Evolutionary conservation across 2,888 invertebrate species (phyloP).

Genomic region (Minunthozetes semirufus): DNA sequence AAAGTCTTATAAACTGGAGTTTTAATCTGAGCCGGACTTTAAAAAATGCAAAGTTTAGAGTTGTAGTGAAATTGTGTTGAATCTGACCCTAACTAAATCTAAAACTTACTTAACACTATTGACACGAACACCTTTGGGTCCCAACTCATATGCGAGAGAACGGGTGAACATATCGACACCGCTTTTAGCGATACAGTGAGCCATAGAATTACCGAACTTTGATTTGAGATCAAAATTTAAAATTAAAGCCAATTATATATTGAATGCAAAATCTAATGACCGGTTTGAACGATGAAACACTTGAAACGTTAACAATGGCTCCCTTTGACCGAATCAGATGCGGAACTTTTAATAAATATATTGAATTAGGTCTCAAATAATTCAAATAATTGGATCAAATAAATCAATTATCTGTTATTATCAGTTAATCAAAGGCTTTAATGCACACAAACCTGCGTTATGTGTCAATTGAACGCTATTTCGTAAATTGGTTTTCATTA

Average conservation of each 20-base stretch:
- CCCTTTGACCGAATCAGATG: constrained; percentile 13
- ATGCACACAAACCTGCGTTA: constrained; percentile 5
- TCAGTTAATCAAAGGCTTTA: not conserved
- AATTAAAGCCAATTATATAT: not conserved
- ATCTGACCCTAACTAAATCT: not conserved
- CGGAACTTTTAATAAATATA: not conserved
- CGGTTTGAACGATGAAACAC: constrained; percentile 26
- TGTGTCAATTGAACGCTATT: constrained; percentile 7
- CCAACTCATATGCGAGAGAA: constrained; percentile 2
- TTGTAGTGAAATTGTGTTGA: not conserved
- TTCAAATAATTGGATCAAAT: not conserved
- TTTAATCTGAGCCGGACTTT: constrained; percentile 22
- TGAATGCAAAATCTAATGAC: not conserved
- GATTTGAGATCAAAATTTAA: not conserved
- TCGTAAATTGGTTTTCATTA: constrained; percentile 22
- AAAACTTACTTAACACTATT: constrained; percentile 24
- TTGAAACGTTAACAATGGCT: not conserved
- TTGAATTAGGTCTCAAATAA: no score
- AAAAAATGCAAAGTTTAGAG: not conserved
- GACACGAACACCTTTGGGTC: constrained; percentile 20
- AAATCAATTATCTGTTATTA: not conserved
- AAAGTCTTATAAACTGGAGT: not conserved
- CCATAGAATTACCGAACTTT: constrained; percentile 1
- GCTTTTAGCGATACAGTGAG: constrained; percentile 11
- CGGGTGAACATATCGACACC: constrained; percentile 24